Conservation (phyloP, 2,113 vertebrate species). For the Gallinago jamesoni region DNA sequence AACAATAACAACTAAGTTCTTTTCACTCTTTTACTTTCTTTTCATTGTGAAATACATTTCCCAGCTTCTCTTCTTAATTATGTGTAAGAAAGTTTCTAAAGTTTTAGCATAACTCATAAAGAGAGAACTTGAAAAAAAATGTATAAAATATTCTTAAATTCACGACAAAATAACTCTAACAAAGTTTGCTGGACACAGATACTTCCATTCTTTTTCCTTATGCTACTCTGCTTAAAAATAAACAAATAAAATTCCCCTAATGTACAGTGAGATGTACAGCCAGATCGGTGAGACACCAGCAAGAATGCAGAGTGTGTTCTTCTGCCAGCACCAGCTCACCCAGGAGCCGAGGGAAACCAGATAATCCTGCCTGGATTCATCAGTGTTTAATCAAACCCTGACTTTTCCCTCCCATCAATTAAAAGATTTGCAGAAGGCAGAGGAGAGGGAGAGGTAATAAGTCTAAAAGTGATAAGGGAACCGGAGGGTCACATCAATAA, state of each 20-base stretch:
- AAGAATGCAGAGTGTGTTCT: not conserved
- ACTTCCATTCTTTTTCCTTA: not conserved
- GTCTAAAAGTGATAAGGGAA: not conserved
- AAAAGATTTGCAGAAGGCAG: constrained; percentile 41
- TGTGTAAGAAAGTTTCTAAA: not conserved
- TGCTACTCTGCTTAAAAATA: not conserved
- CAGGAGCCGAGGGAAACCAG: not conserved
- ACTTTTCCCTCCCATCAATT: constrained; percentile 28
- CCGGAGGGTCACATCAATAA: constrained; percentile 1
- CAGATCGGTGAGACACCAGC: not conserved
- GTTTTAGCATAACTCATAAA: not conserved
- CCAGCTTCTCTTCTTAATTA: not conserved
- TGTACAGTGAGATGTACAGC: not conserved
- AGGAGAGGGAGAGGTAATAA: not conserved
- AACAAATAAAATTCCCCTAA: not conserved
- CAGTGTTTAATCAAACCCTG: constrained; percentile 30
- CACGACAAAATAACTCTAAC: not conserved
- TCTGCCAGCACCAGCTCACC: not conserved
- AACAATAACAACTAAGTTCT: not conserved
- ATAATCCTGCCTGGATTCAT: not conserved
- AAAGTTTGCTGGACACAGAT: not conserved
- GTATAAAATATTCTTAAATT: not conserved
- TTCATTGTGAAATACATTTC: not conserved
- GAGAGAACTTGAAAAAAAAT: not conserved
- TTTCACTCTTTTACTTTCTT: not conserved